phyloP scores from a whole-genome alignment of 2,113 vertebrate species.

The Malurus cyaneus region DNA sequence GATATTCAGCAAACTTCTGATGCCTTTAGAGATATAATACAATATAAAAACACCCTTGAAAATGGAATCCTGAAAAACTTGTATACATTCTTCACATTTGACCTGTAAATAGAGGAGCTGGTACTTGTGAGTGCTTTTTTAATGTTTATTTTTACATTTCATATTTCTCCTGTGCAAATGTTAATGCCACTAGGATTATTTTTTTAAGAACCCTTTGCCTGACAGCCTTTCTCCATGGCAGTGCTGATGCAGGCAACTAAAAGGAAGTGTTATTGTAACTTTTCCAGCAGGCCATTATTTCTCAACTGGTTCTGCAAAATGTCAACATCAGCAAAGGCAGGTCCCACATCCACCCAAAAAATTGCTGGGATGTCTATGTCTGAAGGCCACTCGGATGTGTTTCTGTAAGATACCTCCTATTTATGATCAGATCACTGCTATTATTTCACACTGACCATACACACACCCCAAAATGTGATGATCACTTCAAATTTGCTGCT shows the following conservation, averaged over 20 bases:
- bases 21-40: neutral
- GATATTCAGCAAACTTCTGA: neutral
- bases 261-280: neutral
- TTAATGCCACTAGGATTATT: conserved; percentile 5
- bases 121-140: neutral
- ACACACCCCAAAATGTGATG: neutral
- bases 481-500: neutral
- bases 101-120: neutral
- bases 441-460: neutral
- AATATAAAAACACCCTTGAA: neutral
- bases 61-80: neutral
- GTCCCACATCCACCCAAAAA: neutral
- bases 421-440: neutral
- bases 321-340: neutral
- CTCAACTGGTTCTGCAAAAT: neutral
- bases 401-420: neutral
- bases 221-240: neutral
- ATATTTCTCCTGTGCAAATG: conserved; percentile 10
- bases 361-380: neutral
- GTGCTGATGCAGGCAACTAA: neutral
- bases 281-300: neutral
- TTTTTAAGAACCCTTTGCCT: neutral
- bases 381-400: neutral
- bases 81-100: neutral
- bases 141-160: neutral